Base-by-base conservation (phyloP, 2,113 vertebrate genomes). In the Desmodus rotundus region DNA sequence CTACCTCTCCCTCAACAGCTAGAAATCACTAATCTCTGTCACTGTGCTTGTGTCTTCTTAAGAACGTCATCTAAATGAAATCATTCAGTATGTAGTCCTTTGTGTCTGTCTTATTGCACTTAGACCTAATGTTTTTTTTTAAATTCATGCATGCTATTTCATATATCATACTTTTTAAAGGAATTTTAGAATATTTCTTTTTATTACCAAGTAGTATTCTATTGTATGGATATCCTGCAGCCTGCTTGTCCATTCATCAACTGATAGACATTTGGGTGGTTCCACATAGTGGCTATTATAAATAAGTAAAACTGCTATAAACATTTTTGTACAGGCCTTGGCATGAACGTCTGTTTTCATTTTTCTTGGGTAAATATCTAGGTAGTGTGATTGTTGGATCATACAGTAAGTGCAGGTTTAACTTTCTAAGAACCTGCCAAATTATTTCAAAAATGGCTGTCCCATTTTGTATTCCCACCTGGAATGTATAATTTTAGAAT, bases 341-440 rank as follows among this genome's bases (percentile, higher is more conserved):
- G 36, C 33, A 87, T 90, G 45, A 90, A 90, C 7, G 17, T 61
- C 85, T 63, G 61, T 63, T 63, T 61, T 63, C 26, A 63, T 63
- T 63, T 31, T 26, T 63, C 61, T 63, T 63, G 61, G 61, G 28
- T 63, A 63, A 63, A 63, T 63, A 31, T 31, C 61, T 63, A 63
- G 61, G 61, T 31, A 84, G 47, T 87, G 31, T 26, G 41, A 70
- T 77, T 81, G 8, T 68, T 96, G 54, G 61, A 77, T 86, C 38
- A 65, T 72, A 58, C 56, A n/a, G 28, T 89, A 87, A 91, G 16
- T 85, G 33, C 31, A 70, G 13, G 10, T 89, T 93, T 92, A 73
- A 70, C 13, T 93, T 96, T 91, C 58, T 91, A 96, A 94, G 41
- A 89, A 76, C 54, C 33, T 86, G 15, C 22, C 45, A 87, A 36